Conservation (phyloP, 2,797 vertebrate species). For the Pipistrellus pygmaeus region DNA sequence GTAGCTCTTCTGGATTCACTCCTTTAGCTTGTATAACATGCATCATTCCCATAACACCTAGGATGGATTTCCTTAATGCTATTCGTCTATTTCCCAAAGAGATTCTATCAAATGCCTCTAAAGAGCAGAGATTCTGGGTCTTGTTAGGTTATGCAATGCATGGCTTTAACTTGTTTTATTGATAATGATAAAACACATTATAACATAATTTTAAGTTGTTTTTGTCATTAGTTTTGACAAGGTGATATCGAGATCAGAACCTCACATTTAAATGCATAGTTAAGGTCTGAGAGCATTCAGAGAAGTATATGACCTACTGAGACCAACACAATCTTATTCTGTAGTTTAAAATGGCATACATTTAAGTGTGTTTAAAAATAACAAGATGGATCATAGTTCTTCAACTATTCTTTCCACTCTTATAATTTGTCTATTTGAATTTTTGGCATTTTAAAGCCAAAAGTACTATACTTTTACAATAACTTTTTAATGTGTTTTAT, state of each 20-base stretch:
- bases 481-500: background rate
- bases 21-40: background rate
- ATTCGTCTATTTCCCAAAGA: background rate
- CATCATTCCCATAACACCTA: too few species aligned
- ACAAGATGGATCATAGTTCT: background rate
- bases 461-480: background rate
- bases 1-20: background rate
- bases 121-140: background rate
- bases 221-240: background rate
- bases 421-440: background rate
- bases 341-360: background rate
- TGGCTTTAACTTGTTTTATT: background rate
- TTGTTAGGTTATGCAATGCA: background rate
- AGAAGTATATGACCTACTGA: background rate
- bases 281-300: background rate
- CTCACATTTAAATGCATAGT: background rate
- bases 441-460: background rate
- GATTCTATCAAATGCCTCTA: background rate
- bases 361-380: constrained; percentile 30
- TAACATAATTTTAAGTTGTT: background rate
- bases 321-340: background rate
- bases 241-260: background rate
- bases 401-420: background rate
- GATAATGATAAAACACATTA: background rate
- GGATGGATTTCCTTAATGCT: background rate